A percentile compares a stretch with the other conserved stretches of the same genome.
Evolutionary conservation across 2,797 vertebrate genomes (phyloP).

Genomic region (Galaxias olidus): DNA sequence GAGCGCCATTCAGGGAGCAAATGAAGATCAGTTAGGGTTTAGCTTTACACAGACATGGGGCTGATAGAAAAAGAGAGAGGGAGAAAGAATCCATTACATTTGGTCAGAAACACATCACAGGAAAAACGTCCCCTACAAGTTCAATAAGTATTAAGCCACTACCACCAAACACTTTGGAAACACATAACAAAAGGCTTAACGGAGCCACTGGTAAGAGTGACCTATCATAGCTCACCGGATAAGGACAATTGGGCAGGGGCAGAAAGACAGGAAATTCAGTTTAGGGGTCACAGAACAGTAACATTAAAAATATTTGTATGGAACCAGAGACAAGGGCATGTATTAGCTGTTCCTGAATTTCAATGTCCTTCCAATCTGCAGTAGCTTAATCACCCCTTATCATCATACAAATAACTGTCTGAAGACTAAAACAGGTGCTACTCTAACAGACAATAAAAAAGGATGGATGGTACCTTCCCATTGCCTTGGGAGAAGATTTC

Average conservation of each 20-base stretch:
- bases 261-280: slow-evolving; percentile 34
- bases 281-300: slow-evolving; percentile 35
- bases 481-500: no score
- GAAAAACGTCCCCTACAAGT: slow-evolving; percentile 14
- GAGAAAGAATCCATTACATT: neutral
- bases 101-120: slow-evolving; percentile 27
- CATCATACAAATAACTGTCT: no score
- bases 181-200: slow-evolving; percentile 46
- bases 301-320: slow-evolving; percentile 25
- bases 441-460: no score
- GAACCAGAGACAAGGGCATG: neutral
- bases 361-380: no score
- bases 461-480: no score
- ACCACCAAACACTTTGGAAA: slow-evolving; percentile 36
- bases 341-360: no score
- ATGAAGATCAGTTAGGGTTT: neutral
- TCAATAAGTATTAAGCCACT: slow-evolving; percentile 4
- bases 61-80: neutral
- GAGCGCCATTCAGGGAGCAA: neutral
- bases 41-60: neutral
- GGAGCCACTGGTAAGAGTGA: slow-evolving; percentile 42
- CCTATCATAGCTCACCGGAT: slow-evolving; percentile 33
- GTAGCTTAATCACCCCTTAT: no score
- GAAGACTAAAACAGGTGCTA: no score
- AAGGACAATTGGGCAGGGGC: slow-evolving; percentile 33